Evolutionary conservation across 35 echinoderm and acorn worm species (phyloP).

Genomic region (Diadema setosum): DNA sequence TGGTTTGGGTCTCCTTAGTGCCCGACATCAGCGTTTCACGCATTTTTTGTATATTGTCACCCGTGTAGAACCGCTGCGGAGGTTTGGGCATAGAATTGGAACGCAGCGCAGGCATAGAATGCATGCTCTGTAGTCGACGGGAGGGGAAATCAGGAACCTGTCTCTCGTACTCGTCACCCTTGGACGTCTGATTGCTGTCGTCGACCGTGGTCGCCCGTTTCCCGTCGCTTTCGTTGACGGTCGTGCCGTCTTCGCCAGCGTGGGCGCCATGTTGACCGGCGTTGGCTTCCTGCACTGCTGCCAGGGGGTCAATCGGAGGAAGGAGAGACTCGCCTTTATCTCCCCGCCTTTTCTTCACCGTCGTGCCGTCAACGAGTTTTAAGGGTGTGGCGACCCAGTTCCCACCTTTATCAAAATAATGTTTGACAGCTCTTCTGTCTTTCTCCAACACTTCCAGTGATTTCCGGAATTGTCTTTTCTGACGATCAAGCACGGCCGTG

Average conservation of each 20-base stretch:
- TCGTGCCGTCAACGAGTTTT: neutral
- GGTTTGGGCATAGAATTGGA: neutral
- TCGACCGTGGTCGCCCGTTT: neutral
- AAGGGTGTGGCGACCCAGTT: slow-evolving; percentile 2
- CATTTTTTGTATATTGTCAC: neutral
- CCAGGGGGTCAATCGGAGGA: neutral
- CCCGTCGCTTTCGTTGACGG: neutral
- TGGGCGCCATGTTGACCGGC: neutral
- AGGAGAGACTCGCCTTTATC: neutral
- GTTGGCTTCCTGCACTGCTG: neutral
- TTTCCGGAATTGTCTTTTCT: slow-evolving; percentile 53
- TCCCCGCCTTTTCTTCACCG: neutral
- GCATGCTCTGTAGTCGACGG: neutral
- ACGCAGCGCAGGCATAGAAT: neutral
- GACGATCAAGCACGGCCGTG: slow-evolving; percentile 60
- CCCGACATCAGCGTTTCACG: too few relatives aligned
- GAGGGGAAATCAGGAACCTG: neutral
- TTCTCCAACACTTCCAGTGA: slow-evolving; percentile 55
- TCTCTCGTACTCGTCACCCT: neutral
- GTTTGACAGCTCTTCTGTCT: slow-evolving; percentile 19
- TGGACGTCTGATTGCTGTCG: neutral
- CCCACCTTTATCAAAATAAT: neutral
- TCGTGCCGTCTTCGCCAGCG: neutral
- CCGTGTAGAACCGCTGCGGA: neutral
- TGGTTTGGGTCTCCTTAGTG: too few relatives aligned